Base-by-base conservation (phyloP, 2,888 invertebrate genomes). In the Cinara cedri region DNA sequence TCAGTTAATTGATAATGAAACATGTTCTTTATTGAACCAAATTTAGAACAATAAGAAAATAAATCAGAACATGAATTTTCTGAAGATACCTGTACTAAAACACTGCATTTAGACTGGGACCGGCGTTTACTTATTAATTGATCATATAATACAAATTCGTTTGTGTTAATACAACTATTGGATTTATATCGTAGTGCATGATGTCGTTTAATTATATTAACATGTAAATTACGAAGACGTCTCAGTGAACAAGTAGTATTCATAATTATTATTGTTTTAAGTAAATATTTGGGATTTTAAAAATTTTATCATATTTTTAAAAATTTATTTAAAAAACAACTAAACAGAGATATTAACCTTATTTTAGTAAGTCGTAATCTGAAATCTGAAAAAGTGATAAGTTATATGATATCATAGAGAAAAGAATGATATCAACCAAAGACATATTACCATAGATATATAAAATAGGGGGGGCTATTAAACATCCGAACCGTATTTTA, bases 31-130 rank as follows among this genome's bases (percentile, higher is more conserved):
- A 95, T 87, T 10, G 84, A 85, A 11, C 92, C 92, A 86, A 90
- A 90, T 83, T 89, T 87, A 42, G 88, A 88, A 85, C 94, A 94
- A 84, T 93, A 92, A 4, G 88, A 86, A 84, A 90, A 88, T 74
- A 94, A 86, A 85, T 93, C 91, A 66, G 85, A 85, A 83, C 89
- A 90, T 0, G 92, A 92, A 68, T 90, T 88, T 75, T 90, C 88
- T 0, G 93, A 92, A 83, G 91, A 90, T 1, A 94, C 91, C 87
- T 94, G 93, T 8, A 95, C 90, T 49, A 94, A 86, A 78, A 94
- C 87, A 86, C 92, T 93, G 81, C 89, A 88, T 72, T 86, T 86
- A 0, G 94, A 93, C 85, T 94, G 89, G 3, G 86, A 85, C 84
- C 90, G 89, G 82, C 92, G 78, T 51, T 68, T 34, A n/a, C 68